These are phyloP conservation scores for Sipha maydis DNA, from an alignment of 2,888 invertebrate genomes.

Conservation along the genomic window DNA sequence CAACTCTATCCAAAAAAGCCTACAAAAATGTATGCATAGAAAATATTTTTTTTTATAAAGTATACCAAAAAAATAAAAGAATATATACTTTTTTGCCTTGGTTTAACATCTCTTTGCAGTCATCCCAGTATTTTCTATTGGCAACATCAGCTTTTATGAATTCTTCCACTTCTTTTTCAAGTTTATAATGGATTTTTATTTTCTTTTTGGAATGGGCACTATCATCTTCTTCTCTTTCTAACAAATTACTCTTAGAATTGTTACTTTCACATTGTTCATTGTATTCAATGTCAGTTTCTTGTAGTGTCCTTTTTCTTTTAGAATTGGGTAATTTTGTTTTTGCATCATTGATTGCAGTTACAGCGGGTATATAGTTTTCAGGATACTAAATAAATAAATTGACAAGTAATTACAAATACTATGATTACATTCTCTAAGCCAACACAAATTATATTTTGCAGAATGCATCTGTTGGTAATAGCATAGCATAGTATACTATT, in stretches of 20 bases:
- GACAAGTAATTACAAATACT: slow-evolving; percentile 23
- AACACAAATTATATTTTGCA: no score
- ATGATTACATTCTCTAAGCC: not conserved
- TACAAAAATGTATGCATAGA: slow-evolving; percentile 64
- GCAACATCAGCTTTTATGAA: slow-evolving; percentile 71
- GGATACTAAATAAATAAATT: slow-evolving; percentile 72
- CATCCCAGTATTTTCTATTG: slow-evolving; percentile 78
- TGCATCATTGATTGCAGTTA: slow-evolving; percentile 70
- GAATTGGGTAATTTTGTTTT: slow-evolving; percentile 66
- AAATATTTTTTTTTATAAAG: no score
- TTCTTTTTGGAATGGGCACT: slow-evolving; percentile 67
- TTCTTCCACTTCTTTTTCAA: slow-evolving; percentile 67
- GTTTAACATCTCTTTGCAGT: slow-evolving; percentile 70
- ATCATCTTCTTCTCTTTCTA: slow-evolving; percentile 64
- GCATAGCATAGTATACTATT: no score
- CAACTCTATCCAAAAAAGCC: slow-evolving; percentile 75
- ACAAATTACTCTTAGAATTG: slow-evolving; percentile 65
- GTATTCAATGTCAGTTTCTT: slow-evolving; percentile 65
- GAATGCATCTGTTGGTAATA: no score
- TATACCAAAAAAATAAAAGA: not conserved
- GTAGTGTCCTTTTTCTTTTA: slow-evolving; percentile 68
- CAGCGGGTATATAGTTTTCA: slow-evolving; percentile 77
- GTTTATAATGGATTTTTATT: slow-evolving; percentile 68
- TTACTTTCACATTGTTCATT: slow-evolving; percentile 32
- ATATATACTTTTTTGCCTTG: slow-evolving; percentile 70